phyloP scores from a whole-genome alignment of 2,888 invertebrate species.

The Euphydryas editha region DNA sequence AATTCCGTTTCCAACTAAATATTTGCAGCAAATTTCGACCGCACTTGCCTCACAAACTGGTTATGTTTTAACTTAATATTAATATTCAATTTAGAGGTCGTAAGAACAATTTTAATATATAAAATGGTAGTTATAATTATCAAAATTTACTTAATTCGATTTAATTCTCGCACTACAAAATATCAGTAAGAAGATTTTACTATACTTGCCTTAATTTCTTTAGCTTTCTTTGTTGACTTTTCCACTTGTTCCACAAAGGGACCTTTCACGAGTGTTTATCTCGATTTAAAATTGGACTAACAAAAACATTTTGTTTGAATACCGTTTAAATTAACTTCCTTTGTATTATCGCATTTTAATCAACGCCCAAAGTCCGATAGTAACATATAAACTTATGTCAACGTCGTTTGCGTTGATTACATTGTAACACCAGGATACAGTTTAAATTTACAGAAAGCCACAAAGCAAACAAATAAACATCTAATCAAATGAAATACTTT shows the following conservation, averaged over 20 bases:
- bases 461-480: constrained; percentile 34
- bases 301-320: constrained; percentile 7
- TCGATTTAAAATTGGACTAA: constrained; percentile 12
- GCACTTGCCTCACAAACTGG: constrained; percentile 12
- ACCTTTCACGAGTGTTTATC: constrained; percentile 9
- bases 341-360: constrained; percentile 21
- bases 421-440: constrained; percentile 26
- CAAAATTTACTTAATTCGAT: constrained; percentile 9
- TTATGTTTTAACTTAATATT: constrained; percentile 21
- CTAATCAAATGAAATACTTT: constrained; percentile 30
- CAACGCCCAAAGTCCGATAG: constrained; percentile 12
- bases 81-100: constrained; percentile 18
- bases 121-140: constrained; percentile 15
- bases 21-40: constrained; percentile 8
- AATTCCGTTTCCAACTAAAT: constrained; percentile 3
- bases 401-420: constrained; percentile 25
- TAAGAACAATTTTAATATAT: constrained; percentile 19
- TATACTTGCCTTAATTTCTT: constrained; percentile 13
- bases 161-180: constrained; percentile 13
- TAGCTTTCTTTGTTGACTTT: constrained; percentile 15
- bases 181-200: constrained; percentile 2
- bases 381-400: constrained; percentile 9
- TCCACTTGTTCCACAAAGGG: constrained; percentile 5
- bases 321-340: constrained; percentile 13
- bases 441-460: constrained; percentile 27